Evolutionary conservation across 1,140 invertebrate genomes (phyloP).

Genomic region (Bombus sylvicola): DNA sequence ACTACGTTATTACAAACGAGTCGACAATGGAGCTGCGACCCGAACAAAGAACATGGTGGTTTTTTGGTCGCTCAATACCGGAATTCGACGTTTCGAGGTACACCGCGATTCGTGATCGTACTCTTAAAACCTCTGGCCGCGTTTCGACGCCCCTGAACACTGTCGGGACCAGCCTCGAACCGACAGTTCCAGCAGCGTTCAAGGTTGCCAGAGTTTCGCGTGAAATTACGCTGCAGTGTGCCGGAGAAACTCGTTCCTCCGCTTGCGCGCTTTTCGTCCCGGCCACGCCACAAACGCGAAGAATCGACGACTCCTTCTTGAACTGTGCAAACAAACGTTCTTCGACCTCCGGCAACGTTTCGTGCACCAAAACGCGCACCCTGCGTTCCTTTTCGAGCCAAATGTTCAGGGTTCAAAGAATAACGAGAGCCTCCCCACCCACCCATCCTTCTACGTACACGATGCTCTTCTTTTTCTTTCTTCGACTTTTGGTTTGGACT

Average conservation of each 20-base stretch:
- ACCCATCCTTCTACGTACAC: not conserved
- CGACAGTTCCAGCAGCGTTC: conserved; percentile 18
- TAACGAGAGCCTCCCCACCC: not conserved
- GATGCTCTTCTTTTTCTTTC: too few species aligned
- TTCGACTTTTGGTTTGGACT: too few species aligned
- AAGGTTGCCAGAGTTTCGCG: conserved; percentile 47
- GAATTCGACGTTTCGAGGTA: not conserved
- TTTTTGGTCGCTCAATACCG: too few species aligned
- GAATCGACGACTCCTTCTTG: not conserved
- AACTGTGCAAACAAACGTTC: conserved; percentile 15
- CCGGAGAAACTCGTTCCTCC: conserved; percentile 38
- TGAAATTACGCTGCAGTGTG: conserved; percentile 25
- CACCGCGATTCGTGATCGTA: not conserved
- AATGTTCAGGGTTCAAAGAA: not conserved
- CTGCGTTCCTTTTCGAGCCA: not conserved
- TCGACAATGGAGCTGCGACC: too few species aligned
- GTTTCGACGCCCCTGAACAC: conserved; percentile 23
- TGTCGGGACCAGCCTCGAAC: conserved; percentile 21
- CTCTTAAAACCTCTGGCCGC: not conserved
- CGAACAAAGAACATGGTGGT: too few species aligned
- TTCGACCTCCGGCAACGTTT: not conserved
- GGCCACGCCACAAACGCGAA: not conserved
- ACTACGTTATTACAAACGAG: too few species aligned
- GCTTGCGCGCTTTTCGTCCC: conserved; percentile 5
- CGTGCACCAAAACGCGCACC: not conserved